These are phyloP conservation scores for Oryzias woworae DNA, from an alignment of 2,113 vertebrate species.

Conservation along the genomic window DNA sequence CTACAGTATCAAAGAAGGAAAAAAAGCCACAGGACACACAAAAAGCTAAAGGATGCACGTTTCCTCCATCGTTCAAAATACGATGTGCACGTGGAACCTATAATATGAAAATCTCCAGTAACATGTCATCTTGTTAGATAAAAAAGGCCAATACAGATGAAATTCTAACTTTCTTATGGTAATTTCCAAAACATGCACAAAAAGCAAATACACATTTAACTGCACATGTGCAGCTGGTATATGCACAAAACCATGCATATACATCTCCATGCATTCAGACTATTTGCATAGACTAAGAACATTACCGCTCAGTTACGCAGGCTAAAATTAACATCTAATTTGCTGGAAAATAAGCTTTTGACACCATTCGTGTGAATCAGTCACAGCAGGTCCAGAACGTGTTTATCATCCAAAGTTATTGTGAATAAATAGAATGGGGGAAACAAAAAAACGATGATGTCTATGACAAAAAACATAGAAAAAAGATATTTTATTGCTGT, in stretches of 20 bases:
- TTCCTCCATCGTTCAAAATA: not conserved
- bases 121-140: not conserved
- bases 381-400: constrained; percentile 58
- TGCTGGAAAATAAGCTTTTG: constrained; percentile 54
- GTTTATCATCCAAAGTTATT: constrained; percentile 44
- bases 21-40: constrained; percentile 19
- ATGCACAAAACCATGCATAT: constrained; percentile 1
- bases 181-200: not conserved
- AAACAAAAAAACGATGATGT: constrained; percentile 22
- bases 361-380: constrained; percentile 43
- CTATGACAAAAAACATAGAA: constrained; percentile 26
- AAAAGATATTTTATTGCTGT: constrained; percentile 58
- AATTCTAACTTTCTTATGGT: too few species aligned
- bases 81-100: constrained; percentile 2
- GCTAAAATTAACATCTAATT: constrained; percentile 60
- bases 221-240: constrained; percentile 4
- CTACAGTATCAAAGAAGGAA: constrained; percentile 11
- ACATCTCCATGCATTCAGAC: not conserved
- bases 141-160: not conserved
- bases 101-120: constrained; percentile 15
- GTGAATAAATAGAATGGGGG: constrained; percentile 44
- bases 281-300: constrained; percentile 23
- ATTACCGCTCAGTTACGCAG: constrained; percentile 20
- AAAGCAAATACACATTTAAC: constrained; percentile 11
- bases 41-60: not conserved